Evolutionary conservation across 2,113 vertebrate species (phyloP), one percentile per base, ranked within the genome.

Genomic region (Clupea harengus): DNA sequence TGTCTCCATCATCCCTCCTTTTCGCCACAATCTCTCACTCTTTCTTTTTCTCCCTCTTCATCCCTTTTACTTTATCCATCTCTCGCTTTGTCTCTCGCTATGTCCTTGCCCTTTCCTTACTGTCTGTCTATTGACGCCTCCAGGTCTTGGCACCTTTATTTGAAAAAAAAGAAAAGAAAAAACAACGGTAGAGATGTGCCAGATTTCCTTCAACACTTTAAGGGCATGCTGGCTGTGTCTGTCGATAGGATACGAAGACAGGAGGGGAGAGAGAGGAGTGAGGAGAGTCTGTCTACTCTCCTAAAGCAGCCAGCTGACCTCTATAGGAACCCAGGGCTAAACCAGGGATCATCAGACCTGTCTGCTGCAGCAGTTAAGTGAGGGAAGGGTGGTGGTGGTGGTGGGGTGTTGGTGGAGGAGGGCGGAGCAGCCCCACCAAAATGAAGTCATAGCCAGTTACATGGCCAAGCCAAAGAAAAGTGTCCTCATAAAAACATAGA

Each of bases 81-180:
- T 82, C 39, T 60, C 86, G 57, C 22, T 57, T 39, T 54, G 32
- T 28, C 18, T 82, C 45, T 50, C 1, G 45, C 81, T 46, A 45
- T 20, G 49, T 57, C n/a, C 32, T 54, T 83, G 25, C 49, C 25
- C 28, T 47, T 17, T 75, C 57, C 83, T 52, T 2, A 83, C 64
- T 57, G 82, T 85, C 90, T 85, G 80, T 89, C 87, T 81, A 88
- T 92, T 89, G 54, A 83, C 78, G 20, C 78, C 78, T 86, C 49
- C 84, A 83, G 50, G 86, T 92, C 85, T 88, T 87, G 52, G 86
- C 81, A 72, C 86, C 75, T 89, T 84, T 86, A 52, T 64, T 87
- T 39, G 1, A 87, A 84, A 75, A 81, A 60, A 64, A 81, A 81
- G 81, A 84, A 84, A 80, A 45, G 28, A 67, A 4, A 15, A 39